Evolutionary conservation across 2,113 vertebrate species (phyloP).

Genomic region (Ochotona princeps): DNA sequence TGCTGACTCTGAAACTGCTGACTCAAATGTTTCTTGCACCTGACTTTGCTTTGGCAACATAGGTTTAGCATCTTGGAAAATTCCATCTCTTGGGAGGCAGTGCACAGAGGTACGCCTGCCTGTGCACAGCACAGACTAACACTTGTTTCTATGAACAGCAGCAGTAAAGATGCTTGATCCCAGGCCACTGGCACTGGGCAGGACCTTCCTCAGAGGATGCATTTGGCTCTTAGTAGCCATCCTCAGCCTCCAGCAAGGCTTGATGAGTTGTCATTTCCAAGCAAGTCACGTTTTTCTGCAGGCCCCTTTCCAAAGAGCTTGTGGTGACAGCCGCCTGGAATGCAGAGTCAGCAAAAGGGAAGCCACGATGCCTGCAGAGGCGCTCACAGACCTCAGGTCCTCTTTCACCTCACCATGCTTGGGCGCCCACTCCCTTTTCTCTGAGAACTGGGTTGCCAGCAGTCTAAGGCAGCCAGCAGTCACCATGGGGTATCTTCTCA

Average conservation of each 20-base stretch:
- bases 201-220: not conserved
- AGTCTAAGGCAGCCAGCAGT: not conserved
- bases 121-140: not conserved
- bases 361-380: conserved; percentile 40
- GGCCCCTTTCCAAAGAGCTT: conserved; percentile 67
- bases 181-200: not conserved
- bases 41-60: not conserved
- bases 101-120: not conserved
- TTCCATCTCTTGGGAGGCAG: not conserved
- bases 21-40: not conserved
- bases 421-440: not conserved
- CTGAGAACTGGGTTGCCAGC: not conserved
- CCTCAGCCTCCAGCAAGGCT: not conserved
- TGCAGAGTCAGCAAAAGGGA: conserved; percentile 72
- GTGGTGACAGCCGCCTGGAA: conserved; percentile 9
- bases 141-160: not conserved
- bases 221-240: not conserved
- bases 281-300: conserved; percentile 71
- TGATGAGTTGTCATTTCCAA: conserved; percentile 68
- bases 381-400: not conserved
- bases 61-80: not conserved
- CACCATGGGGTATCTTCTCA: not conserved
- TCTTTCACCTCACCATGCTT: not conserved
- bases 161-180: not conserved
- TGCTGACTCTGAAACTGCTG: not conserved